Conservation (phyloP, 2,113 vertebrate genomes). For the Pluvialis apricaria region DNA sequence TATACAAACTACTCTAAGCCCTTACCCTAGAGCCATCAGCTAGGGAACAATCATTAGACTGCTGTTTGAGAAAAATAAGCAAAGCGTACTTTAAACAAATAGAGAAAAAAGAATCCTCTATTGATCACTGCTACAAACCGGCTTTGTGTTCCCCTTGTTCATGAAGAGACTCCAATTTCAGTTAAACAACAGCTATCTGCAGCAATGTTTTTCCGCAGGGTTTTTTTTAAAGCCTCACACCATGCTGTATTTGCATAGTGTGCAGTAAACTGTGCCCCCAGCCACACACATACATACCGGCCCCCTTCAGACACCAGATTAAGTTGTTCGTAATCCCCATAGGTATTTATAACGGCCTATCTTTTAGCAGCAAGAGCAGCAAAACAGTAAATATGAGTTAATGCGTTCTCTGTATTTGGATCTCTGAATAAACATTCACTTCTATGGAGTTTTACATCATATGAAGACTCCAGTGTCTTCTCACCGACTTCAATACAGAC, state of each 20-base stretch:
- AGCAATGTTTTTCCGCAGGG: background rate
- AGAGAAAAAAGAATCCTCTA: background rate
- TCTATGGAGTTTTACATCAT: background rate
- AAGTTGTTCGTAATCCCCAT: background rate
- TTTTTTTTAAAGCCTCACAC: background rate
- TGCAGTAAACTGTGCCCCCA: background rate
- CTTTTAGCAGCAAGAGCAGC: background rate
- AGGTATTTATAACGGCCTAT: background rate
- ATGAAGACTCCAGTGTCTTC: background rate
- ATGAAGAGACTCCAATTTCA: background rate
- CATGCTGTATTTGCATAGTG: background rate
- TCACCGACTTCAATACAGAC: background rate
- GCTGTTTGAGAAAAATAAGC: constrained; percentile 31
- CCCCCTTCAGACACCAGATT: background rate
- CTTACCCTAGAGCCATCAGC: constrained; percentile 17
- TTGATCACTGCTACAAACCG: background rate
- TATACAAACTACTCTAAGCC: constrained; percentile 15
- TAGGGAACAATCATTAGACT: background rate
- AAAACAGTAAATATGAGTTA: background rate
- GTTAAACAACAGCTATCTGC: constrained; percentile 18
- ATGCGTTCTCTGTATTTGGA: background rate
- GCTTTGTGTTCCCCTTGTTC: background rate
- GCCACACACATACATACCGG: background rate
- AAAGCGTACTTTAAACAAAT: constrained; percentile 25
- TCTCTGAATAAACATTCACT: background rate